Conservation (phyloP, 53 echinoderm and acorn worm genomes). For the Echinarachnius parma region DNA sequence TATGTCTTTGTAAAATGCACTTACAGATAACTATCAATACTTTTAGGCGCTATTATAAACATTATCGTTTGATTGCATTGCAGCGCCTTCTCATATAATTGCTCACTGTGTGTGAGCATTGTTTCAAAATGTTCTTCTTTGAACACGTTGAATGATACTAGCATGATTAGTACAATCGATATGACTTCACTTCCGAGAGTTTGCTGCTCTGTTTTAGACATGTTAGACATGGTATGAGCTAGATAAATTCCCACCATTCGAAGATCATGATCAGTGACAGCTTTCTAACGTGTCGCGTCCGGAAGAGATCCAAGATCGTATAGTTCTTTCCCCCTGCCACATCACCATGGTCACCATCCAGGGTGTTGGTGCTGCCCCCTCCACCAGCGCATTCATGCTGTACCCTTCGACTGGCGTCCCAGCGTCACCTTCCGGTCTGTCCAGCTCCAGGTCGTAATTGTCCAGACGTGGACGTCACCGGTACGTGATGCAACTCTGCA, state of each 20-base stretch:
- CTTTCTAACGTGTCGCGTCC: constrained; percentile 54
- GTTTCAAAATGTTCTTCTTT: too few species aligned
- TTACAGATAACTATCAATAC: too few species aligned
- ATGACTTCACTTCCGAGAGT: too few species aligned
- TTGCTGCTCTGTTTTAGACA: too few species aligned
- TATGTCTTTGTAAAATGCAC: too few species aligned
- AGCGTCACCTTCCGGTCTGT: constrained; percentile 23
- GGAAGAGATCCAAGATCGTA: constrained; percentile 62
- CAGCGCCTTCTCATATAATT: too few species aligned
- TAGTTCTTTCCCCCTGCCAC: constrained; percentile 1
- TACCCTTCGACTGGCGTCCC: constrained; percentile 32
- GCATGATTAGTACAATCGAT: too few species aligned
- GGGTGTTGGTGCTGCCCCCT: not conserved
- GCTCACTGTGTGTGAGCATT: too few species aligned
- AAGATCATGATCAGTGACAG: constrained; percentile 81
- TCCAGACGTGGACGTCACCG: constrained; percentile 7
- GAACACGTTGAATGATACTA: too few species aligned
- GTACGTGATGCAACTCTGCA: constrained; percentile 23
- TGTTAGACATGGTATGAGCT: too few species aligned
- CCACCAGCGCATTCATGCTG: not conserved
- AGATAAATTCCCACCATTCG: constrained; percentile 78
- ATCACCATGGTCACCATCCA: not conserved
- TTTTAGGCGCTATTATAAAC: too few species aligned
- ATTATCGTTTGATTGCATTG: too few species aligned
- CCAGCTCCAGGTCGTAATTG: constrained; percentile 30